Evolutionary conservation across 1,140 invertebrate genomes (phyloP), one percentile per base, ranked within the genome.

Genomic region (Arctopsyche grandis): DNA sequence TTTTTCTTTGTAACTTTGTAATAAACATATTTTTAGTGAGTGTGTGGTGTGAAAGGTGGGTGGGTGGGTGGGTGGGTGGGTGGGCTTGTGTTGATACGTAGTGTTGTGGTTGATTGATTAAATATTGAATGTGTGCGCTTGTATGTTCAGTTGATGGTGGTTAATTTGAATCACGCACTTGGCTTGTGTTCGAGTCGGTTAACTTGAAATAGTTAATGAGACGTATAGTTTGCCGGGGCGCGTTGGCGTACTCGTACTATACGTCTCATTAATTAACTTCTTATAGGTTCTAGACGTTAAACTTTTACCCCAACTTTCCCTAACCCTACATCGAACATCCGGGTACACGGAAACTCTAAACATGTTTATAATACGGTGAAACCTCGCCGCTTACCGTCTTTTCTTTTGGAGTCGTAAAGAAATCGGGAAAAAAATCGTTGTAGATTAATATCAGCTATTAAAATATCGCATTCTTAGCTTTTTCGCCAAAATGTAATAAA

Each of bases 181-280:
- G 4, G 16, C 10, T 14, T 16, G 48, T 52, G 10, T 52, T 52
- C 48, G 16, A 52, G 48, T 52, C 48, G 16, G 48, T 52, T 52
- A 52, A 52, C 48, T 52, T 16, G 48, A 52, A 52, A 52, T 66
- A 66, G 21, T 66, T 66, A 66, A 66, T 66, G 63, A 66, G 63
- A 66, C 63, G 63, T 66, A 29, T 66, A 66, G 63, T 66, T 66
- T 52, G 48, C 10, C 63, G 63, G 5, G 3, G 10, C 63, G 63
- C 9, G 3, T 12, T 24, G 22, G 63, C 24, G 24, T 66, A 66
- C 63, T 66, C 24, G 24, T 66, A 66, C 63, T 66, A 66, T 66
- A 66, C 63, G 63, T 66, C 63, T 66, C 63, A 66, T 66, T 66
- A 66, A 66, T 24, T 66, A 66, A 52, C 3, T 52, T 52, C 48